These are phyloP conservation scores for Aspidoscelis tigris DNA, from an alignment of 2,113 vertebrate genomes.

Conservation along the genomic window DNA sequence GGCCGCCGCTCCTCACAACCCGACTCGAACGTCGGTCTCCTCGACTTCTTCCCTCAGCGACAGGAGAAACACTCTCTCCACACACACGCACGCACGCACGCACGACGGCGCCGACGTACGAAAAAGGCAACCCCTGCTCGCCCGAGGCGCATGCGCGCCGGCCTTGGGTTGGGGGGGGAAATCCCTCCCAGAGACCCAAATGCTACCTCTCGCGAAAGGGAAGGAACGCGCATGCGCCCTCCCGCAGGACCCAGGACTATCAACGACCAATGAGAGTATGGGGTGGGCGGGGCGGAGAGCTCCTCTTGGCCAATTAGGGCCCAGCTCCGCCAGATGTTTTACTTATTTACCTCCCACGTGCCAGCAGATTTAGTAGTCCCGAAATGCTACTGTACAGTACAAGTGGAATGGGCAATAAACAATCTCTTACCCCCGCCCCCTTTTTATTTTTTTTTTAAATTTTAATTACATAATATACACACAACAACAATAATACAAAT, in stretches of 20 bases:
- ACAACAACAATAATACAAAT: no score
- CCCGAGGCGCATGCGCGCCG: no score
- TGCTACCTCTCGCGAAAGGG: no score
- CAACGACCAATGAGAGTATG: neutral
- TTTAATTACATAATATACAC: no score
- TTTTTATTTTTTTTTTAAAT: no score
- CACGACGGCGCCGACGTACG: neutral
- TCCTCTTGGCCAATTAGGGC: neutral
- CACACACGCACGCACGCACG: neutral
- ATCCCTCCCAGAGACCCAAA: no score
- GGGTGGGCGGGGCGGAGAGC: no score
- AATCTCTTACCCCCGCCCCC: no score
- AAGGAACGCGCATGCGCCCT: neutral
- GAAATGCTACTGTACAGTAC: neutral
- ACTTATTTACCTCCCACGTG: neutral
- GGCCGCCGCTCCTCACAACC: neutral
- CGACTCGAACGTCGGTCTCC: conserved; percentile 14
- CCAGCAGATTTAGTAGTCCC: neutral
- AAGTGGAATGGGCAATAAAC: neutral
- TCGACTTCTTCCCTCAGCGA: conserved; percentile 27
- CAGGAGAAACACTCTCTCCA: neutral
- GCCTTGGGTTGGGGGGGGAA: no score
- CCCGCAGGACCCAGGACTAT: neutral
- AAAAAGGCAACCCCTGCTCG: neutral
- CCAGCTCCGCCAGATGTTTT: neutral